Base-by-base conservation (phyloP, 2,888 invertebrate species). In the Cosmopolites sordidus region DNA sequence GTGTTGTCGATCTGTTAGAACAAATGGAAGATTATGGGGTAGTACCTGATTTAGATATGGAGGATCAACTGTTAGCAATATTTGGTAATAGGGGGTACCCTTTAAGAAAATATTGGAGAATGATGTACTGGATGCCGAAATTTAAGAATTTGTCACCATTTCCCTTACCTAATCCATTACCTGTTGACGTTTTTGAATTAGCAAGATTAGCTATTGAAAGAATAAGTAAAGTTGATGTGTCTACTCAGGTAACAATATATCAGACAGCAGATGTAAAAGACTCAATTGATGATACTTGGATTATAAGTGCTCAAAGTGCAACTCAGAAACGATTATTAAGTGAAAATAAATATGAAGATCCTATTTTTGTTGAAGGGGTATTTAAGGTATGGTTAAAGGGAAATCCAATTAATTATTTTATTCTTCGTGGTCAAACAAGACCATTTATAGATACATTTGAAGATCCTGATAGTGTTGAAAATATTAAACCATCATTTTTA, bases 81-180 rank as follows among this genome's bases (percentile, higher is more conserved):
- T 99, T 97, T 75, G 97, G 98, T 0, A 75, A 75, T 16, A 76
- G 83, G 59, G 89, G 89, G 0, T 79, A 81, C 66, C 87, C 89
- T 0, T 68, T 88, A 3, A 76, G 87, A 49, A 89, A 87, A 66
- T 87, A 79, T 66, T 86, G 87, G 86, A 77, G 88, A 9, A 87
- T 90, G 86, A 82, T 87, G 83, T 90, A 90, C 66, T 90, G 89
- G 90, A 86, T 89, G 86, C 95, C 97, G 0, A 99, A 98, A 72
- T 92, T 99, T 69, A 90, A 86, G 68, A 86, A 95, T 69, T 72
- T 88, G 1, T 90, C 89, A 49, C 96, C 96, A 0, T 96, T 91
- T 88, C 82, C 82, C 2, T 72, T 90, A 48, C 93, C 92, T 0
- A 79, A 83, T 44, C 81, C 84, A 1, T 69, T 91, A n/a, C 93